Evolutionary conservation across 2,797 vertebrate species (phyloP), one percentile per base, ranked within the genome.

Genomic region (Danio choprae): DNA sequence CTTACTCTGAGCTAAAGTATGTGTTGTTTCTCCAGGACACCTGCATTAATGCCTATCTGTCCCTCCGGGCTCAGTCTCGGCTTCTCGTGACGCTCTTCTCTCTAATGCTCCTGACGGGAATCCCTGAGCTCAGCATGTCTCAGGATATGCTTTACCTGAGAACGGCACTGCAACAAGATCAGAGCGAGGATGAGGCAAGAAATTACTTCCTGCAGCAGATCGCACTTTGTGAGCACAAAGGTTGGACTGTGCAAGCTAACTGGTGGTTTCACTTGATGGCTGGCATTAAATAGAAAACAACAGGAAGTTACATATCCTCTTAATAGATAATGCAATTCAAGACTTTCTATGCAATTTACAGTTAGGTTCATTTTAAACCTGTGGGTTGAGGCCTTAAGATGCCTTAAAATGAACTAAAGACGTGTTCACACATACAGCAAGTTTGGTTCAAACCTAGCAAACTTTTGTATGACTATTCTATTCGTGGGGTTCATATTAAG

Each of bases 71-170:
- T 43, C 93, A 94, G 87, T 93, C 93, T 3, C 90, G 76, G 0
- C 89, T 94, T 75, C 88, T 95, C 78, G 46, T 95, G 82, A 95
- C 92, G 0, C 93, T 95, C 4, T 95, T 94, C 90, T 94, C 93
- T 76, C 91, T 95, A 81, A 95, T 95, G 94, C 87, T 92, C 72
- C 88, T 94, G 65, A 95, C 94, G 0, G 94, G 94, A 40, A 95
- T 95, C 77, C 92, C 93, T 0, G 92, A 94, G 88, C 90, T 95
- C 40, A 93, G 92, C 4, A 82, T 89, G 0, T 84, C 91, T 1
- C 88, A 92, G 79, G 93, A 95, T 87, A 92, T 95, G 87, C 88
- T 69, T 7, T 95, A 94, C 89, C 90, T 95, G 85, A 89, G 90
- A 20, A 89, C 89, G 63, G 93, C 91, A 0, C 91, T 95, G 22